Base-by-base conservation (phyloP, 2,113 vertebrate species). In the Heterochromis multidens region DNA sequence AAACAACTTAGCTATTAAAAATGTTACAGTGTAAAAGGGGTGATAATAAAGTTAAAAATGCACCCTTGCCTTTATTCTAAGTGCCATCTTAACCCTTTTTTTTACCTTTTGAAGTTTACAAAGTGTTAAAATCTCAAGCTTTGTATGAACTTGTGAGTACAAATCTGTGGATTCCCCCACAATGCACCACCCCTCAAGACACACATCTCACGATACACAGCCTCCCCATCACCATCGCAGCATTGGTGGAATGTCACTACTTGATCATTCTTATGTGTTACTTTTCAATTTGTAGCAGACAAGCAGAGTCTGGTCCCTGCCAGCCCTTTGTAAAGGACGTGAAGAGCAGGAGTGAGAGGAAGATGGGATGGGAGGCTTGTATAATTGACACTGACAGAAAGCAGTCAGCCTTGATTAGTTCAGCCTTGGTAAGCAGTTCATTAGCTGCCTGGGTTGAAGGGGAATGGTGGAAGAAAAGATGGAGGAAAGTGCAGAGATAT, bases 371-470 rank as follows among this genome's bases (percentile, higher is more conserved):
- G 88, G 81, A 88, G 85, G 90, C 89, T 89, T 91, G 93, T 92
- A 92, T 95, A 96, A 96, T 96, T 95, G 95, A 95, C 94, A 95
- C 91, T 95, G 96, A 96, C 96, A 96, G 93, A 95, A 92, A 95
- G 94, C 93, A 94, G 96, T 96, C 96, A 95, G 94, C 94, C 87
- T 92, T 94, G 95, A 96, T 96, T 96, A 95, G 95, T 96, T 95
- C 93, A 94, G 95, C 92, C 91, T 94, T 95, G 90, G 93, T 95
- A 95, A 96, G 94, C 94, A 95, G 93, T 95, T 96, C 94, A 96
- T 96, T 96, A 95, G 87, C 91, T 84, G 82, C 83, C 80, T 85
- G 90, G 89, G 92, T 90, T 91, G 83, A 90, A 80, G 77, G 84
- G 72, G 80, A 81, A 87, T 33, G 33, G 80, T 25, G 58, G 80